These are phyloP conservation scores for Helobdella robusta DNA, from an alignment of 2,888 invertebrate genomes.

Conservation along the genomic window DNA sequence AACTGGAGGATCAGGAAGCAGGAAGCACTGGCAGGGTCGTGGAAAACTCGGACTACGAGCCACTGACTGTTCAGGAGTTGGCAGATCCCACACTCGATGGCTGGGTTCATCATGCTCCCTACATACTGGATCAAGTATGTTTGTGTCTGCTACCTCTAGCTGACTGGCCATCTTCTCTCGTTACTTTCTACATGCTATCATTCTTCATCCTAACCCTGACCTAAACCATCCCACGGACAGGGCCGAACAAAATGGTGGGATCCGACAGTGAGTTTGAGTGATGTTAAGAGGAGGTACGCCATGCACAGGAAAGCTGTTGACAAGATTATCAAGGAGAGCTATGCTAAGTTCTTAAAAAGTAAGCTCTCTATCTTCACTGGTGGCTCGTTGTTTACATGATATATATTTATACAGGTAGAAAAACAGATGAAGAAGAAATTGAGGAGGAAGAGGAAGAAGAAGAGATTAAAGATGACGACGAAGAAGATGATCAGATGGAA, in stretches of 20 bases:
- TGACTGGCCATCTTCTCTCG: no score
- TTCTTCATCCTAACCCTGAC: neutral
- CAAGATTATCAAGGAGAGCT: slow-evolving; percentile 12
- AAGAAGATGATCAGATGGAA: slow-evolving; percentile 53
- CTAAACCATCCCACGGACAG: neutral
- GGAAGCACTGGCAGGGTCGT: slow-evolving; percentile 41
- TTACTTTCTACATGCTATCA: no score
- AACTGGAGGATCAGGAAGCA: slow-evolving; percentile 51
- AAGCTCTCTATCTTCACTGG: no score
- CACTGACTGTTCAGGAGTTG: slow-evolving; percentile 61
- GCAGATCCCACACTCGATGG: slow-evolving; percentile 60
- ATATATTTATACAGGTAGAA: no score
- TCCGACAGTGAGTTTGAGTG: slow-evolving; percentile 2
- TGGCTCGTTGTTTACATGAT: no score
- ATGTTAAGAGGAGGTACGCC: neutral
- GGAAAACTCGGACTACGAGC: slow-evolving; percentile 64
- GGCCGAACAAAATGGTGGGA: slow-evolving; percentile 19
- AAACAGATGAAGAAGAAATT: slow-evolving; percentile 46
- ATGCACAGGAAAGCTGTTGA: neutral
- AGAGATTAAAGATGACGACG: slow-evolving; percentile 53
- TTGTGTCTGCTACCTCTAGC: neutral
- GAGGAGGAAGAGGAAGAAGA: slow-evolving; percentile 54
- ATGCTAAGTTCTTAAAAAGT: no score
- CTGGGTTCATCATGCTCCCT: slow-evolving; percentile 75
- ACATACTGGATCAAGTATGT: slow-evolving; percentile 63